These are phyloP conservation scores for Marmota monax DNA, from an alignment of 2,113 vertebrate species.

Conservation along the genomic window DNA sequence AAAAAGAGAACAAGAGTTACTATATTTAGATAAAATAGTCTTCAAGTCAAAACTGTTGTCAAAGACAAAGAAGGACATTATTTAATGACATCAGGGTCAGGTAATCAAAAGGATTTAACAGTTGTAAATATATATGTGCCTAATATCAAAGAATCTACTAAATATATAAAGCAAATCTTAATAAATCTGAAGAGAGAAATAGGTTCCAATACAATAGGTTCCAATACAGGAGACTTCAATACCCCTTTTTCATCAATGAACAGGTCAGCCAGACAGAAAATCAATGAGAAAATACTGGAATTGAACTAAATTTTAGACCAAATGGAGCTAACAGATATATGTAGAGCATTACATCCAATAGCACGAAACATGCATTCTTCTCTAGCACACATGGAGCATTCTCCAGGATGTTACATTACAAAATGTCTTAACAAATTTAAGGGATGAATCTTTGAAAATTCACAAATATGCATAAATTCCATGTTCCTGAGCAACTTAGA, in stretches of 20 bases:
- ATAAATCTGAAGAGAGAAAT: background rate
- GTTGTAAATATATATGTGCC: background rate
- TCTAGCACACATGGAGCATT: too few species aligned
- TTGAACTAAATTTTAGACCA: background rate
- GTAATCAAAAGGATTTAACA: background rate
- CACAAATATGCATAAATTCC: too few species aligned
- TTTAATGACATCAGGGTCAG: background rate
- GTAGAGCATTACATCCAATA: too few species aligned
- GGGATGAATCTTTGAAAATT: too few species aligned
- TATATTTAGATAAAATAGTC: background rate
- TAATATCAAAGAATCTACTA: background rate
- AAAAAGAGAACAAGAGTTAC: background rate
- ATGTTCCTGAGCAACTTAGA: too few species aligned
- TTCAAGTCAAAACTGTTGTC: background rate
- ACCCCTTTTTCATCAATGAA: background rate
- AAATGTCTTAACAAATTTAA: too few species aligned
- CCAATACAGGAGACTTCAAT: background rate
- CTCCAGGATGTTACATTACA: too few species aligned
- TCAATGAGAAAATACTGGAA: background rate
- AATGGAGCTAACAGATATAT: background rate
- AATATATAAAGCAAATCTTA: background rate
- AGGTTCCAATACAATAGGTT: background rate
- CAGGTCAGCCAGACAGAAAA: background rate
- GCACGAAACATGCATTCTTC: too few species aligned
- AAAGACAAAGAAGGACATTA: background rate